A percentile compares a stretch with the other conserved stretches of the same genome.
Conservation (phyloP, 2,888 invertebrate genomes). For the Thereva unica region DNA sequence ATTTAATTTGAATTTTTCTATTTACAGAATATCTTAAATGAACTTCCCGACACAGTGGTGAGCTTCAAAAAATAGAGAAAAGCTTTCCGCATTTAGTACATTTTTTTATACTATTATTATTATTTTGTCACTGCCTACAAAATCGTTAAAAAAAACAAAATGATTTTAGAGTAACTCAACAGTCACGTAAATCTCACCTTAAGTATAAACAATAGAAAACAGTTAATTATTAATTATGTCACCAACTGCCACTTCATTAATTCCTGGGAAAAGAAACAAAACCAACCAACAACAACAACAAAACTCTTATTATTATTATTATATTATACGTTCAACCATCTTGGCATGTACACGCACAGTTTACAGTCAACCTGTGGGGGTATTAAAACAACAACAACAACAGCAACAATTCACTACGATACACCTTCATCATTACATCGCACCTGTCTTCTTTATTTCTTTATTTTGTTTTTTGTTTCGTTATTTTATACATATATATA, state of each 20-base stretch:
- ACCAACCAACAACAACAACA: background rate
- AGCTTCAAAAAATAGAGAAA: slow-evolving; percentile 53
- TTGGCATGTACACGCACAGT: background rate
- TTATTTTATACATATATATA: too few relatives aligned
- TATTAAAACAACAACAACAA: too few relatives aligned
- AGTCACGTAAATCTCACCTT: slow-evolving; percentile 12
- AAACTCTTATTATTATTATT: background rate
- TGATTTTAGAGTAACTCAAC: slow-evolving; percentile 1
- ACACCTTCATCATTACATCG: too few relatives aligned
- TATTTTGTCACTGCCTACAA: slow-evolving; percentile 19
- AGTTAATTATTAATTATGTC: too few relatives aligned
- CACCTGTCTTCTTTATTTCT: too few relatives aligned
- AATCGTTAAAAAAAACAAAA: slow-evolving; percentile 15
- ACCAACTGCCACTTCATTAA: too few relatives aligned
- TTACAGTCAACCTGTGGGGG: background rate
- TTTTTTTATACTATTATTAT: slow-evolving; percentile 11
- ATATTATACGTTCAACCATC: background rate
- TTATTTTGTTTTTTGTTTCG: too few relatives aligned
- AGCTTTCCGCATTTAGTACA: too few relatives aligned
- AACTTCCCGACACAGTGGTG: slow-evolving; percentile 58
- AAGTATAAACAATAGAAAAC: slow-evolving; percentile 5
- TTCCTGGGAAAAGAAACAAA: too few relatives aligned
- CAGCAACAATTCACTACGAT: too few relatives aligned
- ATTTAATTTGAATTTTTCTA: slow-evolving; percentile 27
- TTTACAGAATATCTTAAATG: slow-evolving; percentile 58